These are phyloP conservation scores for Paedocypris micromegethes DNA, from an alignment of 2,797 vertebrate genomes.

Conservation along the genomic window DNA sequence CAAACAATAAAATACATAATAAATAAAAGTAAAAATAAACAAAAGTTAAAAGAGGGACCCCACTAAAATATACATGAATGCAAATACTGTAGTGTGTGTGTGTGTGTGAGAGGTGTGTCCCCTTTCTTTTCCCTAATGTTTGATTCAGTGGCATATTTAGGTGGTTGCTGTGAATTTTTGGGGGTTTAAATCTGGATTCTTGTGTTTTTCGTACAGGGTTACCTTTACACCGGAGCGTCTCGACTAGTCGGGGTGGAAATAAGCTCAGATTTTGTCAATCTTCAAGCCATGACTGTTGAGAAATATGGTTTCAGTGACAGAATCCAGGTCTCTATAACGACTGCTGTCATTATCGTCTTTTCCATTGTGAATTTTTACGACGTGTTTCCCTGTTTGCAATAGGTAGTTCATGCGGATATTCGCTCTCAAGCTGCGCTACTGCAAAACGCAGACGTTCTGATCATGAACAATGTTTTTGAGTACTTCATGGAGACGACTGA, in stretches of 20 bases:
- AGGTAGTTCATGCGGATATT: constrained; percentile 84
- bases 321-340: constrained; percentile 66
- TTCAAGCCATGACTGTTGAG: constrained; percentile 76
- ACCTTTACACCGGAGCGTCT: constrained; percentile 81
- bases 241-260: constrained; percentile 83
- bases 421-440: constrained; percentile 76
- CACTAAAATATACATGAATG: too few species aligned
- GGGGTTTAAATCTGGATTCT: background rate
- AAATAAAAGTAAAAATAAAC: too few species aligned
- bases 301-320: constrained; percentile 81
- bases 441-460: constrained; percentile 78
- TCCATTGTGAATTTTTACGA: background rate
- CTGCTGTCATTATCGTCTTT: background rate
- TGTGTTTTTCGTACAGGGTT: constrained; percentile 66
- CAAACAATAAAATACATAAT: too few species aligned
- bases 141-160: too few species aligned
- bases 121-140: too few species aligned
- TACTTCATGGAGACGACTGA: constrained; percentile 83
- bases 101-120: too few species aligned
- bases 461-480: constrained; percentile 96
- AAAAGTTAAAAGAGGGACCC: too few species aligned
- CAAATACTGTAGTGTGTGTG: too few species aligned
- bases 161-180: too few species aligned
- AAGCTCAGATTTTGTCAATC: constrained; percentile 81
- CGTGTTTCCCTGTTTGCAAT: background rate